These are phyloP conservation scores for Elgaria multicarinata DNA, from an alignment of 2,113 vertebrate species.

Conservation along the genomic window DNA sequence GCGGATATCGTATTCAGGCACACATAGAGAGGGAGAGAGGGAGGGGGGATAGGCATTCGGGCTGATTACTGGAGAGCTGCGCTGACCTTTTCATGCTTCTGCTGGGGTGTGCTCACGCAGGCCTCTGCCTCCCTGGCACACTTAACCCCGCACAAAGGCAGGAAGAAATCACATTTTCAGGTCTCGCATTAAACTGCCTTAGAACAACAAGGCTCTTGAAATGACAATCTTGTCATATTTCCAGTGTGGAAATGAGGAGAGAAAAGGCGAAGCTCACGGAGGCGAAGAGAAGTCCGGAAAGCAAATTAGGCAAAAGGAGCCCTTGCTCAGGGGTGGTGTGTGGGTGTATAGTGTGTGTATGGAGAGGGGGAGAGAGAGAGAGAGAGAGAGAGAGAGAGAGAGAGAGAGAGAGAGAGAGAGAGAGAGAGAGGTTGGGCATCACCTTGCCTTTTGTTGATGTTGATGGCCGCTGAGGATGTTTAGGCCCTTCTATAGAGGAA, in stretches of 20 bases:
- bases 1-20: neutral
- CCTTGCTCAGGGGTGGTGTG: neutral
- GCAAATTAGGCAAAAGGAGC: conserved; percentile 27
- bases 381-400: too few species aligned
- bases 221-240: conserved; percentile 60
- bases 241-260: conserved; percentile 38
- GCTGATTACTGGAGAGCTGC: conserved; percentile 8
- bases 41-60: neutral
- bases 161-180: conserved; percentile 52
- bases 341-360: neutral
- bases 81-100: conserved; percentile 63
- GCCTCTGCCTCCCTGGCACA: conserved; percentile 54
- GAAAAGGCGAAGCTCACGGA: neutral
- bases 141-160: conserved; percentile 73
- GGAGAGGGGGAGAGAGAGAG: too few species aligned
- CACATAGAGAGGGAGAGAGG: neutral
- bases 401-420: too few species aligned
- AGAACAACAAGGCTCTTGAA: conserved; percentile 53
- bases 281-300: conserved; percentile 44
- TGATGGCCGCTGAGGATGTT: neutral
- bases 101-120: conserved; percentile 19
- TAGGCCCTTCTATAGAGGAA: conserved; percentile 10
- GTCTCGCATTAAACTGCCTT: conserved; percentile 50
- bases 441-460: conserved; percentile 46
- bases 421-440: neutral